Evolutionary conservation across 2,113 vertebrate species (phyloP).

Genomic region (Albula glossodonta): DNA sequence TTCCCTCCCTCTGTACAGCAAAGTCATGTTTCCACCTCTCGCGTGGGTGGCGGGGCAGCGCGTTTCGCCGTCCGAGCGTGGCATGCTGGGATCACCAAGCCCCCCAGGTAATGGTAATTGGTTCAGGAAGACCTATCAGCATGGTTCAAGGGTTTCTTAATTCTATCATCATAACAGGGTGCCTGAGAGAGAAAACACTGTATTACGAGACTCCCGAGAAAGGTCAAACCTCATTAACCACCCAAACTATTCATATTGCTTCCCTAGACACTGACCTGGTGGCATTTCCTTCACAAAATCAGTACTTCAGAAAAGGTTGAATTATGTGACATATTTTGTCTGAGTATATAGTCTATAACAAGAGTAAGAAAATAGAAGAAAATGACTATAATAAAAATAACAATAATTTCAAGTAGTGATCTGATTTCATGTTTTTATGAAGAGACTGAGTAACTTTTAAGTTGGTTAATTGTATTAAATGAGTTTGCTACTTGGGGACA

Average conservation of each 20-base stretch:
- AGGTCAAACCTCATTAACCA: constrained; percentile 64
- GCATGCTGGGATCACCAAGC: constrained; percentile 41
- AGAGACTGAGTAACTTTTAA: no score
- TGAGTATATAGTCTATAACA: neutral
- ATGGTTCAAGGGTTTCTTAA: constrained; percentile 69
- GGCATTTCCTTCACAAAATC: constrained; percentile 41
- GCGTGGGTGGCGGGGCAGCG: constrained; percentile 55
- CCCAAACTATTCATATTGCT: constrained; percentile 56
- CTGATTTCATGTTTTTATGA: no score
- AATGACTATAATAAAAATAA: no score
- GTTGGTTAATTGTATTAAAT: no score
- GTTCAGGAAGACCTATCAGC: constrained; percentile 70
- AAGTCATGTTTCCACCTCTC: constrained; percentile 25
- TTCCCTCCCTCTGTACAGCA: constrained; percentile 39
- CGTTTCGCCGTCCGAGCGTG: constrained; percentile 45
- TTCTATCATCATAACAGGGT: constrained; percentile 57
- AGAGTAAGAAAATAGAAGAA: neutral
- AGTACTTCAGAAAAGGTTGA: neutral
- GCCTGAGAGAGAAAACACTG: neutral
- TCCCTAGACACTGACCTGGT: constrained; percentile 49
- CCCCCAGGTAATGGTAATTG: constrained; percentile 67
- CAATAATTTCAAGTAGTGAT: neutral
- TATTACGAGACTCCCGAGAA: constrained; percentile 55
- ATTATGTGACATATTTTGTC: neutral
- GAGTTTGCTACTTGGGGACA: neutral